Evolutionary conservation across 2,113 vertebrate genomes (phyloP).

Genomic region (Mionectes macconnelli): DNA sequence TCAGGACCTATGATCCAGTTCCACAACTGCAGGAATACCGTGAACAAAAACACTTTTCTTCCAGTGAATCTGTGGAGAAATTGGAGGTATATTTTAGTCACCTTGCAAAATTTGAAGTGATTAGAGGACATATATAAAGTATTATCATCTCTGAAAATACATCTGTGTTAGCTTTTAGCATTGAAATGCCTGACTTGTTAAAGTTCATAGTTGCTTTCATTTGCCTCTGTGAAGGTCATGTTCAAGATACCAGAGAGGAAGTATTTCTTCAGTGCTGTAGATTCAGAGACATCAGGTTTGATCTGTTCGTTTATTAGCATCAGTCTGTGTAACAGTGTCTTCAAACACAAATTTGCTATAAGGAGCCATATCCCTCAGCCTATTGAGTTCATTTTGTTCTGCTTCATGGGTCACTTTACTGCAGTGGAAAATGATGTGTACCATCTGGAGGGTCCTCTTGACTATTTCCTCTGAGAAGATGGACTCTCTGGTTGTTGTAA

Average conservation of each 20-base stretch:
- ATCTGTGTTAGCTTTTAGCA: background rate
- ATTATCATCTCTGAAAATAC: background rate
- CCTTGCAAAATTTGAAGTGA: background rate
- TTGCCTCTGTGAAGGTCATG: background rate
- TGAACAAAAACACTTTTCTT: background rate
- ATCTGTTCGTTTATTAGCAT: conserved; percentile 1
- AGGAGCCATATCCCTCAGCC: background rate
- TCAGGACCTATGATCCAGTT: background rate
- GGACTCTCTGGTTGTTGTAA: background rate
- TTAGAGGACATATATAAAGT: background rate
- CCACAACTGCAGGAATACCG: background rate
- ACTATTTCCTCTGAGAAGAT: background rate
- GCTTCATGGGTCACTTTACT: conserved; percentile 1
- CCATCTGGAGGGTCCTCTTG: conserved; percentile 25
- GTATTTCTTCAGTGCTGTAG: background rate
- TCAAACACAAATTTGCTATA: background rate
- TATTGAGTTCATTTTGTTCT: conserved; percentile 14
- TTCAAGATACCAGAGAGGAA: background rate
- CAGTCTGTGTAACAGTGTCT: background rate
- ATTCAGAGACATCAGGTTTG: background rate
- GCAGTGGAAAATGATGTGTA: conserved; percentile 29
- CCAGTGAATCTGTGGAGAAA: background rate
- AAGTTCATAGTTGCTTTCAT: background rate
- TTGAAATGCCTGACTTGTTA: background rate
- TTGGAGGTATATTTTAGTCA: background rate